Conservation (phyloP, 2,797 vertebrate species). For the Xiphophorus birchmanni region DNA sequence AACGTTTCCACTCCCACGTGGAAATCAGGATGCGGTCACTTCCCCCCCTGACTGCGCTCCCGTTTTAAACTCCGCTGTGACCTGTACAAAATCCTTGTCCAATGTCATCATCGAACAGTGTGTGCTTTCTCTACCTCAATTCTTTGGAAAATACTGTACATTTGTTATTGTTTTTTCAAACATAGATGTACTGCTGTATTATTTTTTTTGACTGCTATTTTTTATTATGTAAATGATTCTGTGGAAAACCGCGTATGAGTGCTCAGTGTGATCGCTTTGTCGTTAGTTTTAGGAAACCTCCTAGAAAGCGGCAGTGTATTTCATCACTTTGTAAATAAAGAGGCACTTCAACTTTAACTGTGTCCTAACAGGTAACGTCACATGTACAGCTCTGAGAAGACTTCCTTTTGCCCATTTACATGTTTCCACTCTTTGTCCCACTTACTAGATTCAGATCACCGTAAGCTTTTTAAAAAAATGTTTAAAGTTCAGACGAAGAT, state of each 20-base stretch:
- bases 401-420: neutral
- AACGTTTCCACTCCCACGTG: conserved; percentile 12
- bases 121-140: conserved; percentile 80
- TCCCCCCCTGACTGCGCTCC: conserved; percentile 10
- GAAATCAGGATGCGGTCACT: conserved; percentile 32
- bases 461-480: neutral
- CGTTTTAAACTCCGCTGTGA: conserved; percentile 37
- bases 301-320: conserved; percentile 40
- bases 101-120: conserved; percentile 55
- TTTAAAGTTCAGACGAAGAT: neutral
- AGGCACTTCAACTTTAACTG: conserved; percentile 51
- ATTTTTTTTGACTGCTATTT: conserved; percentile 65
- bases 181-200: conserved; percentile 48
- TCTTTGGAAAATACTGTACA: conserved; percentile 65
- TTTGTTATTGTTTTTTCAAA: conserved; percentile 39
- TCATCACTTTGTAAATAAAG: conserved; percentile 77
- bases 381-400: conserved; percentile 15
- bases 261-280: conserved; percentile 47
- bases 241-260: conserved; percentile 48
- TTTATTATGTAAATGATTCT: conserved; percentile 58
- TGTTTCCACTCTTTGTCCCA: neutral
- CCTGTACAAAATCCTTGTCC: conserved; percentile 40
- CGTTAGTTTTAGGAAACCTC: conserved; percentile 34
- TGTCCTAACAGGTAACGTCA: conserved; percentile 19
- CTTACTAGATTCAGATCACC: neutral